Percentiles rank a stretch among this genome's conserved stretches.
phyloP scores from a whole-genome alignment of 2,888 invertebrate genomes.

The Sycophila texana region DNA sequence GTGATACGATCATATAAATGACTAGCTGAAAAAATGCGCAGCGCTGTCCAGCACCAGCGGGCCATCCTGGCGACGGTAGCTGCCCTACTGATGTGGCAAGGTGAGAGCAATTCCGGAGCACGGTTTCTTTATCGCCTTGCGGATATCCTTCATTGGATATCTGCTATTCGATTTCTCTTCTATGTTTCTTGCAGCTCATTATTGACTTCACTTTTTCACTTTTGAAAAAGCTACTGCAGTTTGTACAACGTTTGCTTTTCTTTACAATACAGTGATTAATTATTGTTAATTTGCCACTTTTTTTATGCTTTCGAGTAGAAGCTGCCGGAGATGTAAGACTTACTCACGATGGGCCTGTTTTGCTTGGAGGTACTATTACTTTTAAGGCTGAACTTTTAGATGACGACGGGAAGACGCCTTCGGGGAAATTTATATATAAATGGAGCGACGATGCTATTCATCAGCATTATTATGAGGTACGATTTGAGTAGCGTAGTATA shows the following conservation, averaged over 20 bases:
- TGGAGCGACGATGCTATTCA: constrained; percentile 82
- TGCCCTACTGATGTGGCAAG: constrained; percentile 39
- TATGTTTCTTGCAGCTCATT: neutral
- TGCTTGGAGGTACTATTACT: constrained; percentile 83
- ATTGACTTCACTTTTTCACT: neutral
- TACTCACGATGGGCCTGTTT: constrained; percentile 82
- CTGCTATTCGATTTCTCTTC: neutral
- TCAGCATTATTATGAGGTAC: constrained; percentile 77
- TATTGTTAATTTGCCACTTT: neutral
- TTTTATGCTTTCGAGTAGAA: neutral
- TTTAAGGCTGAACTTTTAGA: constrained; percentile 81
- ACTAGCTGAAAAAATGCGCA: constrained; percentile 53
- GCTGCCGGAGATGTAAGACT: constrained; percentile 70
- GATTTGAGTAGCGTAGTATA: neutral
- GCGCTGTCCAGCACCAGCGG: constrained; percentile 32
- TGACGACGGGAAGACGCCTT: constrained; percentile 69
- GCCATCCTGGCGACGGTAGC: constrained; percentile 29
- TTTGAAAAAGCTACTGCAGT: neutral
- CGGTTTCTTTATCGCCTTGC: neutral
- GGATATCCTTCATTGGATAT: neutral
- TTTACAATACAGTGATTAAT: neutral
- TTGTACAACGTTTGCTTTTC: neutral
- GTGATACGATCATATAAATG: constrained; percentile 39
- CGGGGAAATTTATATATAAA: constrained; percentile 77
- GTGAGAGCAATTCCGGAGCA: constrained; percentile 15